phyloP scores from a whole-genome alignment of 2,888 invertebrate genomes.

The Dichetophora obliterata region DNA sequence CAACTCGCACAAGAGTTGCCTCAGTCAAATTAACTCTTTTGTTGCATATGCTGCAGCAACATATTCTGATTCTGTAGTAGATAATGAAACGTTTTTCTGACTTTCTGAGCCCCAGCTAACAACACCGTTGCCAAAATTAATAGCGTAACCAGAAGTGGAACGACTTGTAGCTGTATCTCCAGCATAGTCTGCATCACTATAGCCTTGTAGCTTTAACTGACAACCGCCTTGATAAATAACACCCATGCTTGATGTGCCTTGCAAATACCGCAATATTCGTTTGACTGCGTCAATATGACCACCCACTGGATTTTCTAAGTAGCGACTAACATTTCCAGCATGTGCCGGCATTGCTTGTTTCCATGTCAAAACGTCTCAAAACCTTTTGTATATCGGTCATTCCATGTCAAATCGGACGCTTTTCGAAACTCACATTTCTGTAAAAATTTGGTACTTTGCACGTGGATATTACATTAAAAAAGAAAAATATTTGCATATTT shows the following conservation, averaged over 20 bases:
- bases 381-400: too few relatives aligned
- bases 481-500: too few relatives aligned
- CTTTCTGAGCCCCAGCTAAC: constrained; percentile 57
- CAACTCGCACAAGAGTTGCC: not conserved
- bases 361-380: too few relatives aligned
- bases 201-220: constrained; percentile 34
- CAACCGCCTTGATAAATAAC: constrained; percentile 30
- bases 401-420: too few relatives aligned
- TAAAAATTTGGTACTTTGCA: too few relatives aligned
- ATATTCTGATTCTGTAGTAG: constrained; percentile 44
- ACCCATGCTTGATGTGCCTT: constrained; percentile 36
- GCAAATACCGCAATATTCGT: constrained; percentile 45
- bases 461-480: too few relatives aligned
- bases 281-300: constrained; percentile 44
- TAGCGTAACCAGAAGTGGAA: constrained; percentile 50
- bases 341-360: too few relatives aligned
- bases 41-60: constrained; percentile 19
- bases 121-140: constrained; percentile 48
- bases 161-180: constrained; percentile 45
- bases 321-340: too few relatives aligned
- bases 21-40: constrained; percentile 34
- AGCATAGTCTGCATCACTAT: constrained; percentile 50
- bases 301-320: constrained; percentile 34
- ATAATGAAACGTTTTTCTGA: constrained; percentile 56
- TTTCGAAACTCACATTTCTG: too few relatives aligned